A percentile compares a stretch with the other conserved stretches of the same genome.
Conservation (phyloP, 2,797 vertebrate genomes). For the Pterois miles region DNA sequence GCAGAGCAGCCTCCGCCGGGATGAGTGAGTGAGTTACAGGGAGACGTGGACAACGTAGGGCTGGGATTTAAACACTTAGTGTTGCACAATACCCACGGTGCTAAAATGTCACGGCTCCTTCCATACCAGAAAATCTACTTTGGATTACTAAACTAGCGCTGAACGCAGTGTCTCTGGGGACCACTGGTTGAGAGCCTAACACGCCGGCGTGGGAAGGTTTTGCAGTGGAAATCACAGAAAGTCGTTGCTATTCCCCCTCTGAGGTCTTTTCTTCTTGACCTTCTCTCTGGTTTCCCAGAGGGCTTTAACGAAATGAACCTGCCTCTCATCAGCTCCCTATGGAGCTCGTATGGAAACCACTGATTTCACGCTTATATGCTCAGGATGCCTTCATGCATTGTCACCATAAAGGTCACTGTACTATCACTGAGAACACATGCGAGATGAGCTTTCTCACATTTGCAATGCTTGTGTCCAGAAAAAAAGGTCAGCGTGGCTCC, state of each 20-base stretch:
- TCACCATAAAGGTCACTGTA: conserved; percentile 29
- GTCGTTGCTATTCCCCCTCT: neutral
- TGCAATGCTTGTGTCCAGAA: neutral
- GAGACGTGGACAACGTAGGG: too few species aligned
- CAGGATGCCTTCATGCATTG: neutral
- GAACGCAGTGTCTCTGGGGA: too few species aligned
- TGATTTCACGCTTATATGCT: neutral
- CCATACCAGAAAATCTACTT: too few species aligned
- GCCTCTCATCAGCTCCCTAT: neutral
- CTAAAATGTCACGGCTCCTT: too few species aligned
- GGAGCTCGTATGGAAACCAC: neutral
- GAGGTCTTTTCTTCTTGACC: conserved; percentile 1
- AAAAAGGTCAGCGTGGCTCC: conserved; percentile 24
- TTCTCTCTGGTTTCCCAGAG: neutral
- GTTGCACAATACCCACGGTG: too few species aligned
- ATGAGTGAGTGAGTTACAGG: too few species aligned
- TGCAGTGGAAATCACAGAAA: neutral
- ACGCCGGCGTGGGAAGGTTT: neutral
- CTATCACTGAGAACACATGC: neutral
- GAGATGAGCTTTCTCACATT: conserved; percentile 36
- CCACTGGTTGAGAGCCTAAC: too few species aligned
- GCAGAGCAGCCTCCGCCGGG: too few species aligned
- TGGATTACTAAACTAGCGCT: too few species aligned
- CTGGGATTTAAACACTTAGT: too few species aligned
- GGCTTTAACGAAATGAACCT: neutral